Evolutionary conservation across 2,888 invertebrate genomes (phyloP), one percentile per base, ranked within the genome.

Genomic region (Lordiphosa fenestrarum): DNA sequence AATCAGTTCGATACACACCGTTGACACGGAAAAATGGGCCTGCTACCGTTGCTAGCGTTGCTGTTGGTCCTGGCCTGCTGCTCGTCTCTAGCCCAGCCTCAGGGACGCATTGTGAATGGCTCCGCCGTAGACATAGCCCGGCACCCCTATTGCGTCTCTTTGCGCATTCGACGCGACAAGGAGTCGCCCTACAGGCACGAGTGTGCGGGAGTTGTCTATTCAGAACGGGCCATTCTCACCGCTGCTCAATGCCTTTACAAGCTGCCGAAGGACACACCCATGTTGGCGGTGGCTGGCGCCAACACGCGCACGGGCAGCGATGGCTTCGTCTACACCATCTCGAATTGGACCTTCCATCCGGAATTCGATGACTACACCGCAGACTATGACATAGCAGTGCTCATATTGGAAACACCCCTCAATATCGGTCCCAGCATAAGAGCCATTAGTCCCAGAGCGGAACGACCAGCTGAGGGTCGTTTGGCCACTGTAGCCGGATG

Each of bases 361-460:
- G 47, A 64, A 4, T 88, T 75, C 39, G 50, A 66, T 13, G 51
- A 53, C 4, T 60, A 62, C 42, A 88, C 55, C 84, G 91, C 91
- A 82, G 92, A 93, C 68, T 91, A 90, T 61, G 88, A 88, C 21
- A 71, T 88, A 40, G 88, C 84, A 0, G 35, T 88, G 0, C 67
- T 93, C 5, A 90, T 91, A 86, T 86, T 93, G 7, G 73, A 90
- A 0, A 88, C 82, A 1, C 88, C 91, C 0, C 82, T 93, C 12
- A 73, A 86, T 33, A 91, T 91, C 21, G 80, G 88, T 6, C 38
- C 62, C 0, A 78, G 71, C 0, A 87, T 91, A 0, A 85, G 87
- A 9, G 77, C 89, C 0, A 89, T 92, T 10, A 39, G 15, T 7
- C 53, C 88, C 6, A 70, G 71, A 2, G 40, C 69, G 1, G 53